These are phyloP conservation scores for Deilephila elpenor DNA, from an alignment of 2,888 invertebrate genomes.

Conservation along the genomic window DNA sequence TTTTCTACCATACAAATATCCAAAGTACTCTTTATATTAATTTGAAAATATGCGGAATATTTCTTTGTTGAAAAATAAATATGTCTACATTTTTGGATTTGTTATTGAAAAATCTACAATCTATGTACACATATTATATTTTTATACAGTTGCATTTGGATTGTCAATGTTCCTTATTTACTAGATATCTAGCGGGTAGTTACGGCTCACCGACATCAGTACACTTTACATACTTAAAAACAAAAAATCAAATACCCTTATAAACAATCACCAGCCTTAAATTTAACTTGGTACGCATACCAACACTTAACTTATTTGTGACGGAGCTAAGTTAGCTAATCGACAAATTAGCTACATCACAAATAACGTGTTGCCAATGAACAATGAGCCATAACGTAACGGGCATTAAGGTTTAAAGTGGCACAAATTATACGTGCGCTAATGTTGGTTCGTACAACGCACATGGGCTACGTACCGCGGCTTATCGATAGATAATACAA, in stretches of 20 bases:
- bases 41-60: slow-evolving; percentile 34
- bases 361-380: neutral
- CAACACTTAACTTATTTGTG: neutral
- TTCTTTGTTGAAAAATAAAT: slow-evolving; percentile 50
- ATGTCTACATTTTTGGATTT: slow-evolving; percentile 18
- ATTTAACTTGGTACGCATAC: slow-evolving; percentile 22
- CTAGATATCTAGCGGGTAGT: neutral
- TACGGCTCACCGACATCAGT: neutral
- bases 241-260: slow-evolving; percentile 3
- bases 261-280: slow-evolving; percentile 26
- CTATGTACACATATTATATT: slow-evolving; percentile 31
- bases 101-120: slow-evolving; percentile 34
- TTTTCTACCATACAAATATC: slow-evolving; percentile 51
- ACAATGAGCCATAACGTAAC: neutral
- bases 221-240: slow-evolving; percentile 6
- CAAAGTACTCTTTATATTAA: slow-evolving; percentile 44
- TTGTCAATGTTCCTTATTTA: slow-evolving; percentile 13
- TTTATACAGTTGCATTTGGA: slow-evolving; percentile 13
- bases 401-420: neutral
- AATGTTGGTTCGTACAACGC: slow-evolving; percentile 20
- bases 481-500: slow-evolving; percentile 16
- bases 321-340: neutral
- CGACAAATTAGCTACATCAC: neutral
- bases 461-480: neutral
- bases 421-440: neutral